Percentiles rank a stretch among this genome's conserved stretches.
Evolutionary conservation across 2,888 invertebrate species (phyloP).

Genomic region (Mythimna loreyi): DNA sequence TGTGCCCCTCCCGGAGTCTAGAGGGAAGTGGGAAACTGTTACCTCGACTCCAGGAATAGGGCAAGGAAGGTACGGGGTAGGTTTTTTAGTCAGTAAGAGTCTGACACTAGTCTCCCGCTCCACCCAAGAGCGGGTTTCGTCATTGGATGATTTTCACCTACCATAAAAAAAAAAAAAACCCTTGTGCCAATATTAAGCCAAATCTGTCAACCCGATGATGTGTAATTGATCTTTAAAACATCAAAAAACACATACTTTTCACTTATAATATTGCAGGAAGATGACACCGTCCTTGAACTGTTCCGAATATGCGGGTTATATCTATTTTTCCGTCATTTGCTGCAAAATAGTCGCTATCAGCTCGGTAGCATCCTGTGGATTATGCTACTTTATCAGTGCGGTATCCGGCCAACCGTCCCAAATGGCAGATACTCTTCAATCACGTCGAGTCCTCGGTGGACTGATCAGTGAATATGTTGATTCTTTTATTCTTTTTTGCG

Average conservation of each 20-base stretch:
- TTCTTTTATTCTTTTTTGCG: conserved; percentile 65
- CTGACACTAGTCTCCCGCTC: no score
- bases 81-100: no score
- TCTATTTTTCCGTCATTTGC: conserved; percentile 51
- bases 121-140: no score
- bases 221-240: neutral
- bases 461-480: conserved; percentile 67
- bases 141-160: no score
- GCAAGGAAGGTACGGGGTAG: no score
- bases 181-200: neutral
- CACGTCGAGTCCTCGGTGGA: conserved; percentile 29
- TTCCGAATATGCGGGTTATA: conserved; percentile 54
- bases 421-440: conserved; percentile 35
- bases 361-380: conserved; percentile 79
- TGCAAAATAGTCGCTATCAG: conserved; percentile 72
- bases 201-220: neutral
- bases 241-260: neutral
- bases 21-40: no score
- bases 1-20: no score
- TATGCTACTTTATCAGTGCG: conserved; percentile 64
- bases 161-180: rapidly evolving
- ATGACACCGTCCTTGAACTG: conserved; percentile 56
- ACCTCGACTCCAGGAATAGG: no score
- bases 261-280: neutral
- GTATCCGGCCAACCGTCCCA: conserved; percentile 58